Conservation (phyloP, 2,888 invertebrate species). For the Noctua fimbriata region DNA sequence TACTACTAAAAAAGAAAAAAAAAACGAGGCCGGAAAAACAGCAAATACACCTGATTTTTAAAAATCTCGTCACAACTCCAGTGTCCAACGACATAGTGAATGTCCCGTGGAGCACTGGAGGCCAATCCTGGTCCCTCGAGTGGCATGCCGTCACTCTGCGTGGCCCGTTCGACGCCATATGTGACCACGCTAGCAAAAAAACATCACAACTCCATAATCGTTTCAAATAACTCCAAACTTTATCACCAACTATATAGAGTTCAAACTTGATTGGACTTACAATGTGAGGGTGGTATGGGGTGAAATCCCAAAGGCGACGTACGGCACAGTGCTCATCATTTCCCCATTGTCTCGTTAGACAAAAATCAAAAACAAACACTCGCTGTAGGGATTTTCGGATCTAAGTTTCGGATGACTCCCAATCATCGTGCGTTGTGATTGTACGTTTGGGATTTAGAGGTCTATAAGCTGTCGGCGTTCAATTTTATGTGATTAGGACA, state of each 20-base stretch:
- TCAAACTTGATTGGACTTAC: constrained; percentile 70
- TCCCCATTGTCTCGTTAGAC: constrained; percentile 91
- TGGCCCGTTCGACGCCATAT: constrained; percentile 90
- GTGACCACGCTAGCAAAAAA: constrained; percentile 76
- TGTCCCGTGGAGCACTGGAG: constrained; percentile 80
- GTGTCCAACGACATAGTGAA: constrained; percentile 80
- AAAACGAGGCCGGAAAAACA: constrained; percentile 27
- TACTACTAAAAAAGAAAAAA: not conserved
- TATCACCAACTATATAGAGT: constrained; percentile 75
- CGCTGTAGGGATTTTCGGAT: constrained; percentile 86
- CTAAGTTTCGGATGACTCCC: constrained; percentile 86
- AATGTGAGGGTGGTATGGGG: constrained; percentile 82
- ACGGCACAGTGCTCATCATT: constrained; percentile 89
- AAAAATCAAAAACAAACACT: constrained; percentile 91
- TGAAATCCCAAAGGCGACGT: constrained; percentile 88
- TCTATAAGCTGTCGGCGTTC: constrained; percentile 63
- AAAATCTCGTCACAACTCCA: constrained; percentile 79
- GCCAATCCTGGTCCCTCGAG: constrained; percentile 88
- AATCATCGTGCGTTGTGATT: constrained; percentile 81
- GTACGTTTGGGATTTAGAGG: constrained; percentile 82
- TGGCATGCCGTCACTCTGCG: constrained; percentile 88
- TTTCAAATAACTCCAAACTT: constrained; percentile 74
- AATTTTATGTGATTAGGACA: constrained; percentile 45
- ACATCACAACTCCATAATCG: constrained; percentile 73
- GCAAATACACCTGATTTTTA: constrained; percentile 66